Evolutionary conservation across 2,797 vertebrate genomes (phyloP), one percentile per base, ranked within the genome.

Genomic region (Poecilia picta): DNA sequence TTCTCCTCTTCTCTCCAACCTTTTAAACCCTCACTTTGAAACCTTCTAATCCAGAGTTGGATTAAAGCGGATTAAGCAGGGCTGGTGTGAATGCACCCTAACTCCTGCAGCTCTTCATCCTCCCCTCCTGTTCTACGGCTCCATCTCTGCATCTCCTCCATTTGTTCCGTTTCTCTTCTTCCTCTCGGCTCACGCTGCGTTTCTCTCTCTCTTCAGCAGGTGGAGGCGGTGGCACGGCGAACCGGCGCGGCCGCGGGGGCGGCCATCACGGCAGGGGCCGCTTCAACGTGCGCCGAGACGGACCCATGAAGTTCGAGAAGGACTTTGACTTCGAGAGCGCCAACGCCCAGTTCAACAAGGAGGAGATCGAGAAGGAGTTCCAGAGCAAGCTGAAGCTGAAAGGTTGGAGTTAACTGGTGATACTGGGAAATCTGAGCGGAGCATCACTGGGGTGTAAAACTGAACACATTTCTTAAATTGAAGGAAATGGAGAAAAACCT

Each of bases 251-350:
- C 31, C 96, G 98, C 74, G 97, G 98, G 2, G 95, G 97, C 0
- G 96, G 97, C 33, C 96, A 98, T 83, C 97, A 98, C 0, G 97
- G 98, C 55, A 88, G 98, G 74, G 98, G 98, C 36, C 96, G 97
- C 55, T 99, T 98, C 90, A 96, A 96, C 8, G 95, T 98, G n/a
- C 95, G 98, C 51, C 89, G 97, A 85, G 98, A 99, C 45, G 97
- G 97, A 45, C 97, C 97, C 4, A 96, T 99, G 97, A 99, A 99
- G 94, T 99, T 99, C 78, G 98, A 99, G 93, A 99, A 99, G 83
- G 98, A 99, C 94, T 99, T 99, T 73, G 98, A 99, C 95, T 99
- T 99, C 43, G 98, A 99, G 95, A 99, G 97, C 87, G 98, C 98
- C 83, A 99, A 99, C 72, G 98, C 98, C 1, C 98, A 99, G 73